Conservation (phyloP, 2,797 vertebrate genomes). For the Saxicola maurus region DNA sequence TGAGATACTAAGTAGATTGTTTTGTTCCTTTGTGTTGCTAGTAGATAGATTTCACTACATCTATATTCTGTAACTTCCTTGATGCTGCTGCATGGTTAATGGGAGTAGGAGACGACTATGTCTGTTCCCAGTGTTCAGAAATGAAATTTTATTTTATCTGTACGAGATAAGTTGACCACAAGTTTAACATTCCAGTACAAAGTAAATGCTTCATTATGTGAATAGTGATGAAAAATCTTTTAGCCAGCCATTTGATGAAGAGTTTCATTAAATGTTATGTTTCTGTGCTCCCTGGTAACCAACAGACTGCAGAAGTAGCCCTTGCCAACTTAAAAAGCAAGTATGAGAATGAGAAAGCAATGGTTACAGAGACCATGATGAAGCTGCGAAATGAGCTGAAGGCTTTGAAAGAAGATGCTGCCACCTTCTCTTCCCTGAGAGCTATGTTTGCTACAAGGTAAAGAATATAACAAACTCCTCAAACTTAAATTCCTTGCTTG, state of each 20-base stretch:
- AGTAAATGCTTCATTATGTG: neutral
- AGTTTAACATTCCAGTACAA: neutral
- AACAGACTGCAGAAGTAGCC: slow-evolving; percentile 92
- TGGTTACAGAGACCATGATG: slow-evolving; percentile 95
- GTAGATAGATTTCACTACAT: neutral
- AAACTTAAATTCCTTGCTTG: neutral
- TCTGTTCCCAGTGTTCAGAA: neutral
- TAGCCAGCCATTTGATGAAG: neutral
- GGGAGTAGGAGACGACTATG: neutral
- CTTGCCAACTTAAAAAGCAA: slow-evolving; percentile 97
- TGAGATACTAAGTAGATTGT: neutral
- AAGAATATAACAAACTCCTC: neutral
- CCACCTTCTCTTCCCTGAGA: slow-evolving; percentile 93
- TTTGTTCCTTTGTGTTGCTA: neutral
- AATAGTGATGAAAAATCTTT: neutral
- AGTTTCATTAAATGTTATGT: neutral
- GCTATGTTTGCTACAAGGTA: slow-evolving; percentile 98
- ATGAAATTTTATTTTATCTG: neutral
- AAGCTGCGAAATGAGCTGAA: slow-evolving; percentile 97
- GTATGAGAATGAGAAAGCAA: slow-evolving; percentile 91
- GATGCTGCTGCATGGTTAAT: neutral
- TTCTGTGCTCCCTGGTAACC: slow-evolving; percentile 6
- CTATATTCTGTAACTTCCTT: neutral
- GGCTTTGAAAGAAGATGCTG: slow-evolving; percentile 94
- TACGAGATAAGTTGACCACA: neutral